Evolutionary conservation across 2,888 invertebrate genomes (phyloP), one percentile per base, ranked within the genome.

Genomic region (Augiades crinisus): DNA sequence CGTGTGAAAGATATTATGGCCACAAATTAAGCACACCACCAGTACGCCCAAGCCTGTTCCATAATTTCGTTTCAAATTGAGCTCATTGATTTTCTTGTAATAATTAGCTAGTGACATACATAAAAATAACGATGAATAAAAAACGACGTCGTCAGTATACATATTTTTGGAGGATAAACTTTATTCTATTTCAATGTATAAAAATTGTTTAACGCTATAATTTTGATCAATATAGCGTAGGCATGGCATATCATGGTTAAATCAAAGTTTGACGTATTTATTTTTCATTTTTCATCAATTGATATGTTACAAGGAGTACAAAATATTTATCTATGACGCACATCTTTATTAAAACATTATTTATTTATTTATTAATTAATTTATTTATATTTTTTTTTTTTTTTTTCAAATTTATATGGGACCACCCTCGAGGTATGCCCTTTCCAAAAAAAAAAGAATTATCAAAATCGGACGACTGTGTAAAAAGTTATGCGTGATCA

Each of bases 31-130:
- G 34, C 86, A 75, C 1, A 91, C 79, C 10, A 94, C 75, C 3
- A 91, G 47, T 17, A 94, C 64, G 3, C 95, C 95, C 5, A 93
- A 67, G 0, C 88, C 73, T 0, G 93, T 92, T 3, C 94, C 92
- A 41, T 91, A 80, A 75, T 91, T 91, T 64, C 92, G 91, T 70
- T 91, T 92, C 19, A 72, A 63, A 0, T 80, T 68, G 1, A 71
- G 63, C 61, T 91, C 81, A 14, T 80, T 71, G 17, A 94, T 90
- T 59, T 82, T 82, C 56, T 92, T 91, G 65, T 94, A 93, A 55
- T 86, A 78, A 50, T 86, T 73, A 3, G 94, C 94, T 60, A 94
- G 84, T 4, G 81, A 85, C 33, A 94, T 90, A 53, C 92, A 92
- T 41, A 69, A 30, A 72, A 83, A 1, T 19, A 87, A 57, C 1